Evolutionary conservation across 2,888 invertebrate genomes (phyloP).

Genomic region (Cataglyphis rosenhaueri): DNA sequence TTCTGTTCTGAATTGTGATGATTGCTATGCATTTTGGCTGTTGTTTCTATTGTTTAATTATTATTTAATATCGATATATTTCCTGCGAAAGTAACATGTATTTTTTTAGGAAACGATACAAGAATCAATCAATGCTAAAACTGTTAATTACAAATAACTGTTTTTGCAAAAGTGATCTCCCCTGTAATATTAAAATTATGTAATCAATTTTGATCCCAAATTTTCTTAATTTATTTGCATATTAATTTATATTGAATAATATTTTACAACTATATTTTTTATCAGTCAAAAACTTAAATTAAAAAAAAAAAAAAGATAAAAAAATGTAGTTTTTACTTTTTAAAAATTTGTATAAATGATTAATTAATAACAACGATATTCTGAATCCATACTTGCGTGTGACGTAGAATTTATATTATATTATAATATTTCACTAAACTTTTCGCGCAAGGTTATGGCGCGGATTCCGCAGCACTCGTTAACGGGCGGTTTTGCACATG

Average conservation of each 20-base stretch:
- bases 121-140: background rate
- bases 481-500: constrained; percentile 50
- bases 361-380: background rate
- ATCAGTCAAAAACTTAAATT: background rate
- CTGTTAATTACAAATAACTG: background rate
- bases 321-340: background rate
- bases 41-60: background rate
- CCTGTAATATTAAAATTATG: background rate
- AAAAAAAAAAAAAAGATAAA: background rate
- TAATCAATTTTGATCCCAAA: background rate
- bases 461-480: constrained; percentile 37
- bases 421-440: constrained; percentile 30
- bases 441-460: constrained; percentile 25
- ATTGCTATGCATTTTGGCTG: background rate
- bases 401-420: background rate
- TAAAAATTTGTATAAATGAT: background rate
- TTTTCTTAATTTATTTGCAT: background rate
- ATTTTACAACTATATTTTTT: background rate
- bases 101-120: background rate
- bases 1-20: background rate
- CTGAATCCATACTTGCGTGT: background rate
- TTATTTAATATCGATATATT: background rate
- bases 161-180: background rate
- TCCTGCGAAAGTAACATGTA: background rate
- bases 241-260: background rate